phyloP scores from a whole-genome alignment of 2,113 vertebrate species.

The Eubucco bourcierii region DNA sequence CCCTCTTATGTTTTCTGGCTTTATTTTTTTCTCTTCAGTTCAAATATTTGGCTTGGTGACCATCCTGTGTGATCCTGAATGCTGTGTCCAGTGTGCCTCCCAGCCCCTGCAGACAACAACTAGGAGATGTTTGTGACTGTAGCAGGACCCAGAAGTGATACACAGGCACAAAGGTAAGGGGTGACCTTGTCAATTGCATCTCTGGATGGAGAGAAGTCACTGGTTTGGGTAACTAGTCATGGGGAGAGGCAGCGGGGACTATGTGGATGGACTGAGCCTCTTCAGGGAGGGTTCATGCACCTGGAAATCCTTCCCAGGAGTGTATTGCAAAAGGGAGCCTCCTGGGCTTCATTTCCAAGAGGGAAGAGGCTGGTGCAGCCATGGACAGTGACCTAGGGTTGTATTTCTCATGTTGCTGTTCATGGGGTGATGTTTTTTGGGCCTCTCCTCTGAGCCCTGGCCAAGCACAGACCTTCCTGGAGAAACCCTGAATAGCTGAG shows the following conservation, averaged over 20 bases:
- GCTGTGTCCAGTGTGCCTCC: not conserved
- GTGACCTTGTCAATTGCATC: not conserved
- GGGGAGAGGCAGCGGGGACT: not conserved
- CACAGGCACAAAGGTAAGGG: slow-evolving; percentile 55
- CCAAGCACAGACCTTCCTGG: not conserved
- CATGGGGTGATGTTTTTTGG: not conserved
- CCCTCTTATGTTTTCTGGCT: not conserved
- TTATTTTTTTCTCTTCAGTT: slow-evolving; percentile 31
- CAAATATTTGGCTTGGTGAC: slow-evolving; percentile 4
- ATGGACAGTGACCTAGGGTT: accelerated
- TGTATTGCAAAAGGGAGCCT: not conserved
- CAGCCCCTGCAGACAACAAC: not conserved
- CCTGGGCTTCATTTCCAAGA: not conserved
- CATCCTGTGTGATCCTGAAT: not conserved
- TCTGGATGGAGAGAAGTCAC: not conserved
- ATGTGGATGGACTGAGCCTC: not conserved
- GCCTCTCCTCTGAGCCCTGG: not conserved
- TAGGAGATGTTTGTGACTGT: not conserved
- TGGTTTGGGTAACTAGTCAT: not conserved
- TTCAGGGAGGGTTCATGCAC: not conserved
- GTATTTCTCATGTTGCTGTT: not conserved
- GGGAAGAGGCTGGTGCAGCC: not conserved
- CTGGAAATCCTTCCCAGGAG: not conserved
- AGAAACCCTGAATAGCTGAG: not conserved
- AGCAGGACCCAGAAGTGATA: not conserved